Evolutionary conservation across 2,888 invertebrate genomes (phyloP).

Genomic region (Maniola hyperantus): DNA sequence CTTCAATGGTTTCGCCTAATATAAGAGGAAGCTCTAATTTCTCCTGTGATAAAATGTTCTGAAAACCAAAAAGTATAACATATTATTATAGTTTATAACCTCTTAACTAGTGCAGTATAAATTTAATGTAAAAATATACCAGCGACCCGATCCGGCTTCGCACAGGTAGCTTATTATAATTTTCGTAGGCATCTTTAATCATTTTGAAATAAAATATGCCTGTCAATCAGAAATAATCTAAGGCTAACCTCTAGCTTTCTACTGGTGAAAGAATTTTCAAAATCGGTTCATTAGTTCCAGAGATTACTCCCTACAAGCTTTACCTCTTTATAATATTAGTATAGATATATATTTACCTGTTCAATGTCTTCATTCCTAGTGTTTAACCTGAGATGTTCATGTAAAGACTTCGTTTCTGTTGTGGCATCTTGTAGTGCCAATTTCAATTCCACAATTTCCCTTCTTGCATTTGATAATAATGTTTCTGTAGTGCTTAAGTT

Average conservation of each 20-base stretch:
- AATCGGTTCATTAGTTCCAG: too few relatives aligned
- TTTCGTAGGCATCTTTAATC: too few relatives aligned
- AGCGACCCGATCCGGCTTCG: too few relatives aligned
- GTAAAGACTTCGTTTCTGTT: constrained; percentile 82
- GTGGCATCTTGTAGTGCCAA: constrained; percentile 85
- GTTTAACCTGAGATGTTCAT: constrained; percentile 73
- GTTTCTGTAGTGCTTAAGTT: constrained; percentile 83
- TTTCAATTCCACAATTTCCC: constrained; percentile 84
- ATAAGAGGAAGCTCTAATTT: constrained; percentile 65
- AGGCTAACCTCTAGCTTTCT: too few relatives aligned
- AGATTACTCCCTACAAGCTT: too few relatives aligned
- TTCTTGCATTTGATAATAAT: constrained; percentile 86
- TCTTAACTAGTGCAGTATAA: too few relatives aligned
- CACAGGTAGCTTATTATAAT: too few relatives aligned
- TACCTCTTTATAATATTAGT: too few relatives aligned
- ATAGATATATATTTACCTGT: constrained; percentile 57
- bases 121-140: too few relatives aligned
- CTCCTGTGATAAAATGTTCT: constrained; percentile 58
- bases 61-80: constrained; percentile 45
- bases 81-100: constrained; percentile 5
- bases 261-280: too few relatives aligned
- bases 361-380: constrained; percentile 57
- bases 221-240: too few relatives aligned
- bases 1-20: constrained; percentile 69
- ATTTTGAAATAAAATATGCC: too few relatives aligned